A percentile compares a stretch with the other conserved stretches of the same genome.
Evolutionary conservation across 2,888 invertebrate genomes (phyloP).

Genomic region (Aleiodes leptofemur): DNA sequence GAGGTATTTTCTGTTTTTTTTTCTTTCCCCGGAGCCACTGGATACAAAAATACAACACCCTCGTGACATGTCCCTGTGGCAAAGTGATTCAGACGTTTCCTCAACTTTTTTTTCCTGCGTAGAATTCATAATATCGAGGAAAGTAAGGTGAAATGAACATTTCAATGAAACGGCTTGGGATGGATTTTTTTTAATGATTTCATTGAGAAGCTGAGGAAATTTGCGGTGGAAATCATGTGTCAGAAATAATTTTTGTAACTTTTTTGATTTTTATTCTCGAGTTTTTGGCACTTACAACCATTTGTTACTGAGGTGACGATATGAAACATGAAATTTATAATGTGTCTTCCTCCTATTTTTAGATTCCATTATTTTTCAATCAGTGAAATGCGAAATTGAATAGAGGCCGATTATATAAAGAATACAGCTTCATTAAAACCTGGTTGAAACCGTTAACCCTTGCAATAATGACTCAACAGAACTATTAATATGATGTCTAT

Average conservation of each 20-base stretch:
- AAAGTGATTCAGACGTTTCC: conserved; percentile 50
- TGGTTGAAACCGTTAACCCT: conserved; percentile 9
- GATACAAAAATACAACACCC: conserved; percentile 49
- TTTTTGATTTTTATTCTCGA: too few species aligned
- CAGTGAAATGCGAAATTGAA: not conserved
- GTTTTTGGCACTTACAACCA: too few species aligned
- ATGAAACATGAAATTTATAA: too few species aligned
- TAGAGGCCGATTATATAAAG: not conserved
- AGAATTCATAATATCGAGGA: not conserved
- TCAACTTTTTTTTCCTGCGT: conserved; percentile 37
- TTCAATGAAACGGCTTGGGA: conserved; percentile 35
- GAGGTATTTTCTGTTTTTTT: conserved; percentile 35
- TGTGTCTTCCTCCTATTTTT: too few species aligned
- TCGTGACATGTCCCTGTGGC: conserved; percentile 47
- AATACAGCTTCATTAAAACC: not conserved
- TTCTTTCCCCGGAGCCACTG: conserved; percentile 39
- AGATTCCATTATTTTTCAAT: not conserved
- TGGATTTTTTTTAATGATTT: conserved; percentile 18
- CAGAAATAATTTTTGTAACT: not conserved
- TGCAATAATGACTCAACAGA: not conserved
- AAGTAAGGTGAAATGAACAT: conserved; percentile 16
- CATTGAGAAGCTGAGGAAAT: not conserved
- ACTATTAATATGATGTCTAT: conserved; percentile 15
- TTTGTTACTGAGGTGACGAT: too few species aligned
- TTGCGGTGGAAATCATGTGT: too few species aligned